These are phyloP conservation scores for Macrosoma leucophasiata DNA, from an alignment of 2,888 invertebrate genomes.

Conservation along the genomic window DNA sequence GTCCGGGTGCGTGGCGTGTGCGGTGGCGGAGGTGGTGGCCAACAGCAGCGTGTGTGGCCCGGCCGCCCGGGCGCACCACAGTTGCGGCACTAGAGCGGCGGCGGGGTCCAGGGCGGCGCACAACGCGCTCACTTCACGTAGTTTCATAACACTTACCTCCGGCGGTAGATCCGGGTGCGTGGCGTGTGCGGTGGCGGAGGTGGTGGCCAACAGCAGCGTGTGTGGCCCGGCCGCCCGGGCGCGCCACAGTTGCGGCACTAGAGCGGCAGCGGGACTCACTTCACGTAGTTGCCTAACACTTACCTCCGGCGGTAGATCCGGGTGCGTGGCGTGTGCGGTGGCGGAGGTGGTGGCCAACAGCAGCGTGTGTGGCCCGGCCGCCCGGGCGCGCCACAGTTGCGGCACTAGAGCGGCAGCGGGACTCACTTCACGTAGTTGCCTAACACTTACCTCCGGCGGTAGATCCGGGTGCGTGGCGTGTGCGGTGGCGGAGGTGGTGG, in stretches of 20 bases:
- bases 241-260: constrained; percentile 69
- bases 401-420: constrained; percentile 70
- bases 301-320: constrained; percentile 69
- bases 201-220: constrained; percentile 80
- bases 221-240: constrained; percentile 44
- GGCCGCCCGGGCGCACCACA: constrained; percentile 66
- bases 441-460: constrained; percentile 55
- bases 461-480: constrained; percentile 67
- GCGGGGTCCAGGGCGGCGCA: constrained; percentile 79
- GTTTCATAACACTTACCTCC: too few species aligned
- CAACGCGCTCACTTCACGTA: constrained; percentile 83
- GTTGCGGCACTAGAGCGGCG: constrained; percentile 64
- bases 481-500: constrained; percentile 83
- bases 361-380: constrained; percentile 46
- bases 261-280: constrained; percentile 57
- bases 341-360: constrained; percentile 85
- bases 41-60: constrained; percentile 69
- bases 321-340: constrained; percentile 62
- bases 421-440: neutral
- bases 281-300: constrained; percentile 5
- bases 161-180: constrained; percentile 68
- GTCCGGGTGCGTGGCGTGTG: constrained; percentile 62
- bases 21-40: constrained; percentile 83
- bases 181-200: constrained; percentile 77
- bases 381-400: constrained; percentile 64